Evolutionary conservation across 1,140 invertebrate genomes (phyloP).

Genomic region (Telenomus remus): DNA sequence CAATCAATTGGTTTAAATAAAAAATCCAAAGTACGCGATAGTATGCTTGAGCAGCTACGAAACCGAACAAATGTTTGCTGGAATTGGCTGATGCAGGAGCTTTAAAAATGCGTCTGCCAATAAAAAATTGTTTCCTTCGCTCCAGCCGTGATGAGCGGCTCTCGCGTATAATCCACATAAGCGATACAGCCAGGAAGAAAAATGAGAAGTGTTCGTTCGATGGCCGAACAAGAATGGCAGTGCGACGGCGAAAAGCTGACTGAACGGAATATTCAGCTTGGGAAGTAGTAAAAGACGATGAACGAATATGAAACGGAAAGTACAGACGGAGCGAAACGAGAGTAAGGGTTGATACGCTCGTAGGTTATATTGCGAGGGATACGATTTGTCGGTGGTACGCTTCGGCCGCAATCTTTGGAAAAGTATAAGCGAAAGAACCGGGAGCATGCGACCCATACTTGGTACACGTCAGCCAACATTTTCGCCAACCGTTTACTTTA

Average conservation of each 20-base stretch:
- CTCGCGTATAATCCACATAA: conserved; percentile 48
- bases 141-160: conserved; percentile 48
- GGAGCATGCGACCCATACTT: conserved; percentile 50
- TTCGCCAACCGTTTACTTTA: conserved; percentile 53
- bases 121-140: conserved; percentile 54
- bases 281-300: conserved; percentile 30
- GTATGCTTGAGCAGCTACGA: no score
- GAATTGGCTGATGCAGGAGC: conserved; percentile 26
- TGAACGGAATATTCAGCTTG: conserved; percentile 53
- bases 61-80: conserved; percentile 15
- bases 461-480: conserved; percentile 49
- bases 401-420: conserved; percentile 34
- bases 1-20: conserved; percentile 64
- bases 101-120: conserved; percentile 45
- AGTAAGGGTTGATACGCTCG: conserved; percentile 26
- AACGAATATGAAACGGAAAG: conserved; percentile 14
- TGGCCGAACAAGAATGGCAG: conserved; percentile 44
- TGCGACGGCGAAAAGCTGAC: conserved; percentile 44
- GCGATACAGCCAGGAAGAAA: conserved; percentile 54
- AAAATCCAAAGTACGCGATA: no score
- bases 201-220: conserved; percentile 60
- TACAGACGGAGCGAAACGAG: conserved; percentile 3
- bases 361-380: conserved; percentile 59
- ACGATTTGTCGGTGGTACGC: conserved; percentile 65
- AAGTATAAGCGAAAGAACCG: conserved; percentile 44